Base-by-base conservation (phyloP, 1,140 invertebrate species). In the Triops cancriformis region DNA sequence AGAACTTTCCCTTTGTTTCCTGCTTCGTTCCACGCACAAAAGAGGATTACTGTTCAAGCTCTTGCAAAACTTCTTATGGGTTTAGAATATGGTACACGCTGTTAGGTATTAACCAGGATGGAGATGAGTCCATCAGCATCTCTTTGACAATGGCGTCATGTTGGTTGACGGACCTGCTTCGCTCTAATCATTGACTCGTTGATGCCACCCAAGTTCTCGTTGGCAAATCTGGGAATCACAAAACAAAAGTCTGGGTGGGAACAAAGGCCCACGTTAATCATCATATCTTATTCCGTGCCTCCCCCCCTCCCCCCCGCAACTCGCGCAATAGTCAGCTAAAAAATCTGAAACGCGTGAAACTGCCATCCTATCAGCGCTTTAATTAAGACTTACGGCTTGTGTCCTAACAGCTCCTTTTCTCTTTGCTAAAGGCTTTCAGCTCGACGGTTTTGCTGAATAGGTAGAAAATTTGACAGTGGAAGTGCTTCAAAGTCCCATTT, bases 371-470 rank as follows among this genome's bases (percentile, higher is more conserved):
- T 64, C 31, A 37, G 51, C 10, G 51, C 51, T 64, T 64, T 64
- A 64, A 64, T 64, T 64, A 64, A 18, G 51, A 23, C 51, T 10
- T 64, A 64, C 51, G 51, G 31, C 51, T 23, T 23, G 23, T 64
- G 51, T 64, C 51, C 51, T 64, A 64, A 64, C 51, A 64, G 51
- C 51, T 64, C 51, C 51, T 64, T 64, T 64, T 64, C 51, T 18
- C 51, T 64, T 64, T 64, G 14, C 18, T 14, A n/a, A 64, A 64
- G 31, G 51, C 51, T 64, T 64, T 23, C 51, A 64, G 51, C 51
- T 64, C 23, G 18, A 18, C 23, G 51, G 18, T 64, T 64, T 64
- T 64, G 51, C 51, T 64, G 51, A 64, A 64, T 64, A 64, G 51
- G 51, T 64, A 23, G 51, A 64, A 37, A 64, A 64, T 64, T 64